Conservation (phyloP, 2,888 invertebrate genomes). For the Andrena minutula region DNA sequence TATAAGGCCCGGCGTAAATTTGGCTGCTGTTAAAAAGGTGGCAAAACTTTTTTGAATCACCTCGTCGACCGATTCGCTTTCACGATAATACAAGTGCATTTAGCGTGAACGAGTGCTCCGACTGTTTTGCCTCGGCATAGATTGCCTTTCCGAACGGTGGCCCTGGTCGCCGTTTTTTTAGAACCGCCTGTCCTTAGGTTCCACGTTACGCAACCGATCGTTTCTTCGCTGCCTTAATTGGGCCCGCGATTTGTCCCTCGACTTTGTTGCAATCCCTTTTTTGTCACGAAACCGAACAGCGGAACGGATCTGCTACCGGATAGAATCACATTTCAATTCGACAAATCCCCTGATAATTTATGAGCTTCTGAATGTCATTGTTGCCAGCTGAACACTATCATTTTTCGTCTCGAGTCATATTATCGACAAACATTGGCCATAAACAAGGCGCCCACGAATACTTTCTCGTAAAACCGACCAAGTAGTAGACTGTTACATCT, state of each 20-base stretch:
- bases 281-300: not conserved
- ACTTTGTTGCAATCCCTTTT: constrained; percentile 9
- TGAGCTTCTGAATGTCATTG: not conserved
- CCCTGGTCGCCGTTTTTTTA: not conserved
- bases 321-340: not conserved
- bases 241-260: constrained; percentile 3
- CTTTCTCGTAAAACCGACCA: constrained; percentile 77
- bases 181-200: not conserved
- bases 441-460: constrained; percentile 77
- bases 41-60: constrained; percentile 76
- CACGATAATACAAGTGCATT: constrained; percentile 48
- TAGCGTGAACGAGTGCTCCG: constrained; percentile 27
- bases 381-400: constrained; percentile 37
- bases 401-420: constrained; percentile 60
- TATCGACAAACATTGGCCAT: constrained; percentile 76
- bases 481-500: constrained; percentile 37
- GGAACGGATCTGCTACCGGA: not conserved
- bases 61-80: constrained; percentile 64
- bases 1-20: constrained; percentile 77
- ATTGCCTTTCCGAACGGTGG: constrained; percentile 16
- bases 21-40: constrained; percentile 76
- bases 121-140: constrained; percentile 29
- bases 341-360: constrained; percentile 9
- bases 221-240: constrained; percentile 20
- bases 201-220: constrained; percentile 28